These are phyloP conservation scores for Columba livia DNA, from an alignment of 2,113 vertebrate species.

Conservation along the genomic window DNA sequence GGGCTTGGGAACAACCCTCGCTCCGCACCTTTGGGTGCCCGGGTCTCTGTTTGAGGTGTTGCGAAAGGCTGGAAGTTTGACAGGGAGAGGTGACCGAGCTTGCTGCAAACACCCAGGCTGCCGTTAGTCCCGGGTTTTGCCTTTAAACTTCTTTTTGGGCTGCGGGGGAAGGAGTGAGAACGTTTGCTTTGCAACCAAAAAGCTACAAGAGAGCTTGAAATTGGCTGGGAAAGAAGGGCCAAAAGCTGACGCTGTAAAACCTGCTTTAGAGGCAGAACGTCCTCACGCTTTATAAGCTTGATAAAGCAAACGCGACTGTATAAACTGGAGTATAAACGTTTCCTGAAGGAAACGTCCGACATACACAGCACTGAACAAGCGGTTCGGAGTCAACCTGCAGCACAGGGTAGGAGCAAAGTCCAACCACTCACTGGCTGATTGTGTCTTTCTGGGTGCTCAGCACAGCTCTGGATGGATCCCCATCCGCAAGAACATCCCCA, in stretches of 20 bases:
- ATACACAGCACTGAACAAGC: not conserved
- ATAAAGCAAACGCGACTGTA: constrained; percentile 28
- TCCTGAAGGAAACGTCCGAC: not conserved
- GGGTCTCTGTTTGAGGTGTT: not conserved
- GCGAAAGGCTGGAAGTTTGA: not conserved
- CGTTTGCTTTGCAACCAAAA: not conserved
- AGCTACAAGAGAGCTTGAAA: not conserved
- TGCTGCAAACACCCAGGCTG: not conserved
- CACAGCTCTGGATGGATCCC: not conserved
- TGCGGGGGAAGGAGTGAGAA: not conserved
- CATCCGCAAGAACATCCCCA: not conserved
- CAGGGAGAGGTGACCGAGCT: not conserved
- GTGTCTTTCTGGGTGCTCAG: not conserved
- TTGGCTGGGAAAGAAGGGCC: not conserved
- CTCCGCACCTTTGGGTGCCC: not conserved
- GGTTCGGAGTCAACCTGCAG: not conserved
- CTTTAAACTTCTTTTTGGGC: not conserved
- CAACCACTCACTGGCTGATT: not conserved
- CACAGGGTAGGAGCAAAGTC: not conserved
- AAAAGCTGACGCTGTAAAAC: not conserved
- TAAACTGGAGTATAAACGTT: not conserved
- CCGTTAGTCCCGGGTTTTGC: not conserved
- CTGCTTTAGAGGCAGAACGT: not conserved
- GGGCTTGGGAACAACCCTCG: not conserved
- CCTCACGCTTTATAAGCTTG: not conserved